Evolutionary conservation across 1,140 invertebrate genomes (phyloP).

Genomic region (Papilio polyxenes): DNA sequence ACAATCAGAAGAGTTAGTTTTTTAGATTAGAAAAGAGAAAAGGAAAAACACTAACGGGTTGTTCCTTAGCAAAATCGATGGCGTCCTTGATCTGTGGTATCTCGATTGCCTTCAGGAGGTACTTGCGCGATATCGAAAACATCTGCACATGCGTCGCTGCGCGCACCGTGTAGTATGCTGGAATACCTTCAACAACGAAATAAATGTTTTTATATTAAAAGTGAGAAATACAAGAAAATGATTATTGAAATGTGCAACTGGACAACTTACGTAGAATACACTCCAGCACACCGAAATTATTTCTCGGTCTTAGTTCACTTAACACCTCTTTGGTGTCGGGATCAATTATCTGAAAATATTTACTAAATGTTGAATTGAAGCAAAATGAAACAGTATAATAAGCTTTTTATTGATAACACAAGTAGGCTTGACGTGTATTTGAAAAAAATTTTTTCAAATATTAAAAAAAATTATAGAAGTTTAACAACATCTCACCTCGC

Average conservation of each 20-base stretch:
- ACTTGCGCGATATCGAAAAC: slow-evolving; percentile 62
- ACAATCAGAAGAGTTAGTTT: background rate
- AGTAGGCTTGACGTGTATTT: too few relatives aligned
- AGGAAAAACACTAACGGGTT: slow-evolving; percentile 49
- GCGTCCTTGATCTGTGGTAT: slow-evolving; percentile 63
- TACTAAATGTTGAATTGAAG: background rate
- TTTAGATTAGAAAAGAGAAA: background rate
- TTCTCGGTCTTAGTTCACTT: slow-evolving; percentile 52
- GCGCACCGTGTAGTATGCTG: slow-evolving; percentile 64
- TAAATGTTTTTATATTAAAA: slow-evolving; percentile 16
- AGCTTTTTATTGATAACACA: too few relatives aligned
- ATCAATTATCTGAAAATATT: slow-evolving; percentile 58
- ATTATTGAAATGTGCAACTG: too few relatives aligned
- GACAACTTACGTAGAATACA: slow-evolving; percentile 69
- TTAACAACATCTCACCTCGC: slow-evolving; percentile 59
- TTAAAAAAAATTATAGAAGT: background rate
- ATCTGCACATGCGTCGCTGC: slow-evolving; percentile 66
- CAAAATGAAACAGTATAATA: background rate
- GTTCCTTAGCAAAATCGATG: slow-evolving; percentile 57
- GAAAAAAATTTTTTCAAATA: too few relatives aligned
- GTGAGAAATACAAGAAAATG: too few relatives aligned
- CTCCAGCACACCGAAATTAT: slow-evolving; percentile 67
- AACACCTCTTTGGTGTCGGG: slow-evolving; percentile 62
- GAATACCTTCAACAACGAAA: slow-evolving; percentile 53
- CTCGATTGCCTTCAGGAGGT: slow-evolving; percentile 50